Evolutionary conservation across 2,888 invertebrate species (phyloP), one percentile per base, ranked within the genome.

Genomic region (Lochmaea crataegi): DNA sequence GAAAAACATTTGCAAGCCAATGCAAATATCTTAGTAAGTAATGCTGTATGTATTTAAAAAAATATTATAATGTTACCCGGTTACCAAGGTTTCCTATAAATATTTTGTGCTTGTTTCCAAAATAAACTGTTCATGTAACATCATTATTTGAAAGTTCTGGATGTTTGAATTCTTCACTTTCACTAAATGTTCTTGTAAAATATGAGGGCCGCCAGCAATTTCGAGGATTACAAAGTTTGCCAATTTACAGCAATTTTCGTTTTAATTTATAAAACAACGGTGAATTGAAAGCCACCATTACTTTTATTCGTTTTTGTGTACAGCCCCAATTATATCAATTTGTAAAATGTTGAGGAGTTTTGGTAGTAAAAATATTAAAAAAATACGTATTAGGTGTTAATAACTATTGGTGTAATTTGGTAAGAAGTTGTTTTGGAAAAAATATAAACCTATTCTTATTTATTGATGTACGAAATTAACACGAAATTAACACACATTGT

Each of bases 1-100:
- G 32, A 75, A 76, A 77, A 74, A 76, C 64, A 75, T 82, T 83
- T 82, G 83, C 83, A 82, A 82, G 82, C 78, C 82, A 84, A 83
- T 83, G 83, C 83, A 83, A 82, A 82, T 76, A 75, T 73, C 66
- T 76, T 79, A 78, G 77, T 75, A 65, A 72, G 61, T 75, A 78
- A 76, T 72, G 73, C 71, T 70, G 78, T 58, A 73, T 75, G 76
- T 77, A 73, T 66, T 72, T 65, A 72, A 71, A 72, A 75, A 64
- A 51, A 76, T 68, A 74, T 65, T 65, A n/a, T 76, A 76, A 80
- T 81, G 79, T 82, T 81, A 81, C 80, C 83, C 83, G 82, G 83
- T 80, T 80, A 82, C 81, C 83, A 84, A 82, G 83, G 83, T 84
- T 82, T 76, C 68, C 69, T 65, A 58, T 41, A 69, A 61, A 68